Evolutionary conservation across 2,113 vertebrate species (phyloP), one percentile per base, ranked within the genome.

Genomic region (Osmerus eperlanus): DNA sequence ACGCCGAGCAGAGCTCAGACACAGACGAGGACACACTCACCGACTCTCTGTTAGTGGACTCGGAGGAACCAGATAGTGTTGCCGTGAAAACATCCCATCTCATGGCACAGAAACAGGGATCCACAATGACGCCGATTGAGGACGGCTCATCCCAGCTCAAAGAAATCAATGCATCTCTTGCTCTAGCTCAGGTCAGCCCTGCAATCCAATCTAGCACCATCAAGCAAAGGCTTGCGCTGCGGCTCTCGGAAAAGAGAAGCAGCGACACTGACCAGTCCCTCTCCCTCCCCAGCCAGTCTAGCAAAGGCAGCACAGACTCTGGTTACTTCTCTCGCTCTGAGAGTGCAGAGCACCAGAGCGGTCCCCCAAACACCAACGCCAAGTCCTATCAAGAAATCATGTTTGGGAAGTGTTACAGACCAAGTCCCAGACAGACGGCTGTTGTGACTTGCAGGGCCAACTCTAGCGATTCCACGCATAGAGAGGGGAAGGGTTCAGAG

Each of bases 311-410:
- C 91, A 99, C 97, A 19, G 97, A 99, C 79, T 99, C 97, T 0
- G 97, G 97, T 56, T 99, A 99, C 84, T 99, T 99, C 87, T 99
- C 97, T 1, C 95, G 96, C 74, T 99, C 97, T 16, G 97, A 99
- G 89, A 99, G 97, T 1, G 93, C 97, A 1, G 97, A 99, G 85
- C 97, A 98, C 83, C 96, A 98, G 73, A 91, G 95, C 28, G 95
- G 94, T 70, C 95, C 96, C 25, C 94, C 97, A 7, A 98, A 96
- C 84, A 93, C 95, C 4, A 98, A 96, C 6, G 96, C 95, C 74
- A 99, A 97, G 86, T 97, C 97, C 84, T 99, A 99, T 0, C 96
- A 98, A 83, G 96, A 99, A 86, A 99, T 99, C 25, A 98, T 99
- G 89, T 99, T 99, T 69, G 97, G 97, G 11, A 98, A 99, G 80